These are phyloP conservation scores for Ptiloglossa arizonensis DNA, from an alignment of 1,140 invertebrate genomes.

Conservation along the genomic window DNA sequence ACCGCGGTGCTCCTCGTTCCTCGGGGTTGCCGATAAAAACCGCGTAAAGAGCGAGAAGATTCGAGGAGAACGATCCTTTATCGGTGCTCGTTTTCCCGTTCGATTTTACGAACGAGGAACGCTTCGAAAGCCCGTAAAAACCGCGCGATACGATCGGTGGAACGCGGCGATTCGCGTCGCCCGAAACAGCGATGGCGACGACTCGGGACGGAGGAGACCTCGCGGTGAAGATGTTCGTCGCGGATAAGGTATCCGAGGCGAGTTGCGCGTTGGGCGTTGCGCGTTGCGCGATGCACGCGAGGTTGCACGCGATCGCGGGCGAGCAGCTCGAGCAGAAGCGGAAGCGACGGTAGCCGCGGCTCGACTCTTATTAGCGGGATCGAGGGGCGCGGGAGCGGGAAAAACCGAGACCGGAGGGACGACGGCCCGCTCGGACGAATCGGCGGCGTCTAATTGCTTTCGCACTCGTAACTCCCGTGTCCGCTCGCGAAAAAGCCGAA, in stretches of 20 bases:
- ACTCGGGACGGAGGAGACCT: too few relatives aligned
- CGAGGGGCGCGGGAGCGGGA: neutral
- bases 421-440: conserved; percentile 33
- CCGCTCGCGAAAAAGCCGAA: conserved; percentile 32
- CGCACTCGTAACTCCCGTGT: conserved; percentile 20
- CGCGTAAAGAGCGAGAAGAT: conserved; percentile 43
- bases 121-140: too few relatives aligned
- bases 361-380: conserved; percentile 24
- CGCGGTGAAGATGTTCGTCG: conserved; percentile 53
- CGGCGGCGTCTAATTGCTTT: conserved; percentile 46
- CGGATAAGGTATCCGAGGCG: conserved; percentile 39
- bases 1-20: neutral
- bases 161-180: too few relatives aligned
- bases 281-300: conserved; percentile 43
- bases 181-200: too few relatives aligned
- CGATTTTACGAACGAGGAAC: too few relatives aligned
- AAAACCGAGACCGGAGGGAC: neutral
- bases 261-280: neutral
- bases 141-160: too few relatives aligned
- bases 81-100: too few relatives aligned
- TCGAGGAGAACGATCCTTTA: conserved; percentile 15
- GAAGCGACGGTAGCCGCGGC: neutral
- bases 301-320: conserved; percentile 32
- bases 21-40: conserved; percentile 30
- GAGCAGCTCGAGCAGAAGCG: neutral